Evolutionary conservation across 2,797 vertebrate genomes (phyloP), one percentile per base, ranked within the genome.

Genomic region (Triplophysa yarkandensis): DNA sequence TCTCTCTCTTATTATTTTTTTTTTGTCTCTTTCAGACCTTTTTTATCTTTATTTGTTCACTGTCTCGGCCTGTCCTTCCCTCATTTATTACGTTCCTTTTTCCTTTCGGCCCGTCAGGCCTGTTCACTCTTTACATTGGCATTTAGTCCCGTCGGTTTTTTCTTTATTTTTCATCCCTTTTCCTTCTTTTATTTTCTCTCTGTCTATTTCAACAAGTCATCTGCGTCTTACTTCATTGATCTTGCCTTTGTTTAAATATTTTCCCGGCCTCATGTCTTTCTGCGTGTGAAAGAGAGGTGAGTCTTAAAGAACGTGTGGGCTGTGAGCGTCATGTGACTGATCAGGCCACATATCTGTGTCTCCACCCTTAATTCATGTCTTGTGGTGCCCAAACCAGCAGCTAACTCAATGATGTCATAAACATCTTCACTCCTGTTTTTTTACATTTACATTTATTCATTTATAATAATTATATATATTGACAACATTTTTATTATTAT

Each of bases 301-400:
- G 54, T 58, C 52, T 64, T 55, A 19, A 46, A 25, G 52, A 4
- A 7, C 68, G 73, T 55, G 55, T 32, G 48, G 39, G 61, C 39
- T 32, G 6, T 74, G 85, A 87, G 84, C 14, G 16, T 87, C 87
- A 88, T 84, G 87, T 88, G 88, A 90, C 88, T 85, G 78, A 89
- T 88, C 87, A 85, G 84, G 67, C 86, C 83, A 85, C 83, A 76
- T 83, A 74, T 70, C 39, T 62, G 5, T 72, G 44, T 19, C 74
- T 80, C 71, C 27, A 30, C 74, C 46, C 28, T 32, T 27, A 46
- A 13, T 46, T 61, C 68, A 28, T 70, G 19, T 23, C 30, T 58
- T 74, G 58, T 63, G 21, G 8, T 64, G 27, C 64, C 58, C 74
- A 58, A 72, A 69, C 19, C 14, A 68, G 58, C 71, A 72, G 61